Evolutionary conservation across 2,113 vertebrate species (phyloP).

Genomic region (Picathartes gymnocephalus): DNA sequence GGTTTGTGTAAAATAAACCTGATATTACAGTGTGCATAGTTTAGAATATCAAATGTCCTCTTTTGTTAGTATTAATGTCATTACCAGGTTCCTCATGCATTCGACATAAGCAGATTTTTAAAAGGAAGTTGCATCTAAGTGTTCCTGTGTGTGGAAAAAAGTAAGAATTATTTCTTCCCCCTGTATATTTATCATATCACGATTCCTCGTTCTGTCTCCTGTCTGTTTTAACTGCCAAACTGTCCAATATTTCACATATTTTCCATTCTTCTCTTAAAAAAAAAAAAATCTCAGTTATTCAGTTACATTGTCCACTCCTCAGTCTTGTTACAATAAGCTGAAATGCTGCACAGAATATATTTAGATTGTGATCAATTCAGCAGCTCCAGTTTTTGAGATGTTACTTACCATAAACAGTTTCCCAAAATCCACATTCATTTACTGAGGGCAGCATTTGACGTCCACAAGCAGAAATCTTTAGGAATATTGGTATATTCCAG

Average conservation of each 20-base stretch:
- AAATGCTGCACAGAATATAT: background rate
- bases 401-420: background rate
- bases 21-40: background rate
- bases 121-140: background rate
- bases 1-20: conserved; percentile 18
- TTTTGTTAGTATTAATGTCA: conserved; percentile 24
- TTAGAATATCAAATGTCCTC: background rate
- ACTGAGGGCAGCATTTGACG: background rate
- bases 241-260: conserved; percentile 45
- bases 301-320: background rate
- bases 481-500: background rate
- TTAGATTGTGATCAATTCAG: background rate
- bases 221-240: conserved; percentile 47
- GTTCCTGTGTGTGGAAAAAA: conserved; percentile 31
- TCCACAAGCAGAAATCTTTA: background rate
- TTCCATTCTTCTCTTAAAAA: background rate
- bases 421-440: background rate
- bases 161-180: conserved; percentile 34
- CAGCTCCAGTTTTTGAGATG: background rate
- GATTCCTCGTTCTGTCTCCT: conserved; percentile 13
- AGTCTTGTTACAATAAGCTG: background rate
- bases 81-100: background rate
- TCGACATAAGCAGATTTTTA: background rate
- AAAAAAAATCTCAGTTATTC: background rate
- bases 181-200: conserved; percentile 3